Evolutionary conservation across 1,140 invertebrate species (phyloP), one percentile per base, ranked within the genome.

Genomic region (Drosophila nasuta): DNA sequence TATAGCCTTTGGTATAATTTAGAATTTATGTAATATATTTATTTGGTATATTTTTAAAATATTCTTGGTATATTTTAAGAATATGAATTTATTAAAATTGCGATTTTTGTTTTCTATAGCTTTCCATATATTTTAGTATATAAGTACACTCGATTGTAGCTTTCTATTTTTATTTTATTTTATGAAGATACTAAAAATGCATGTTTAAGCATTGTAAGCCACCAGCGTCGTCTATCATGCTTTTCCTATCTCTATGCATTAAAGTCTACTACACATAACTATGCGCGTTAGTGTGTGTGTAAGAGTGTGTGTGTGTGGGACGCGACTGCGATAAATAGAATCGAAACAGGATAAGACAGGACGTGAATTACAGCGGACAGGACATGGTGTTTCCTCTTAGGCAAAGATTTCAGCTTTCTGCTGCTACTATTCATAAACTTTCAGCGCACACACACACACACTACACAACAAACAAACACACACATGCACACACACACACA

Each of bases 401-500:
- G 35, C 35, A 38, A 38, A 10, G 35, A 38, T 13, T 43, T 43
- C n/a, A n/a, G 41, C 41, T 43, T 13, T n/a, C 20, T 43, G 41
- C 41, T 43, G 41, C n/a, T 43, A 13, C 41, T 43, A 43, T 43
- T 43, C 41, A 43, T 43, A 43, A 43, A 43, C 41, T 41, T 43
- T 35, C 7, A 35, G 35, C 7, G 13, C n/a, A 43, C 49, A 65
- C 6, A 41, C 38, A 54, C n/a, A 45, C 8, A 43, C 41, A 56
- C 41, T 25, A 45, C 11, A n/a, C 5, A 57, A 41, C 13, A 25
- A 8, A 58, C 33, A 41, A 11, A 57, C 13, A 43, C 28, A 57
- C 46, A 64, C 46, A 51, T 8, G 30, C 17, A 59, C 33, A 51
- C 17, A 64, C 11, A 60, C 46, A 66, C 10, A 5, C 10, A 35